Base-by-base conservation (phyloP, 1,140 invertebrate species). In the Asobara japonica region DNA sequence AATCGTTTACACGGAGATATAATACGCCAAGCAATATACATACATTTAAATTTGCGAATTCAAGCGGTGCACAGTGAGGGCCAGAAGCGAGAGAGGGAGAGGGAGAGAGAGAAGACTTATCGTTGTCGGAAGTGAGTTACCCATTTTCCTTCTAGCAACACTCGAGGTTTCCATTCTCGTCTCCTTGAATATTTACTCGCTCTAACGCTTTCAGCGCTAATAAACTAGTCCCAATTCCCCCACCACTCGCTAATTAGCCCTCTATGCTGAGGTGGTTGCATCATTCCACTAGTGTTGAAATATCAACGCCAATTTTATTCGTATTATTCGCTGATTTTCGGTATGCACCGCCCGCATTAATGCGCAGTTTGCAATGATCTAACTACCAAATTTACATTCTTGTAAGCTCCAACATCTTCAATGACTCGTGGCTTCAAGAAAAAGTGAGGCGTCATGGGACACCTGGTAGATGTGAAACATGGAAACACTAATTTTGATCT, bases 181-280 rank as follows among this genome's bases (percentile, higher is more conserved):
- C 65, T 36, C 31, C 22, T n/a, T 66, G 67, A 69, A 69, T 69
- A 69, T 69, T 69, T 69, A 69, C 67, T 45, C 51, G 2, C 31
- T 25, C 30, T 65, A n/a, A 29, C 48, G 51, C 67, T 69, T 69
- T 69, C 51, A 13, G 51, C 31, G 36, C 67, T 69, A 69, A 69
- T 69, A 69, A 69, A 69, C 67, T 38, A 36, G 29, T 69, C 67
- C 30, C 45, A 38, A 27, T 56, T 56, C 51, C n/a, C 22, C 45
- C 22, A 51, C 29, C 56, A 36, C n/a, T 61, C 67, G 36, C 67
- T 69, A 69, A 61, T 69, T 69, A 69, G 10, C 36, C 67, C 7
- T 10, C 51, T n/a, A 56, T 51, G 22, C 45, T 16, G 41, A n/a
- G n/a, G 1, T 13, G 11, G 51, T 56, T 56, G 22, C 22, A 18